Base-by-base conservation (phyloP, 2,797 vertebrate species). In the Cetoscarus ocellatus region DNA sequence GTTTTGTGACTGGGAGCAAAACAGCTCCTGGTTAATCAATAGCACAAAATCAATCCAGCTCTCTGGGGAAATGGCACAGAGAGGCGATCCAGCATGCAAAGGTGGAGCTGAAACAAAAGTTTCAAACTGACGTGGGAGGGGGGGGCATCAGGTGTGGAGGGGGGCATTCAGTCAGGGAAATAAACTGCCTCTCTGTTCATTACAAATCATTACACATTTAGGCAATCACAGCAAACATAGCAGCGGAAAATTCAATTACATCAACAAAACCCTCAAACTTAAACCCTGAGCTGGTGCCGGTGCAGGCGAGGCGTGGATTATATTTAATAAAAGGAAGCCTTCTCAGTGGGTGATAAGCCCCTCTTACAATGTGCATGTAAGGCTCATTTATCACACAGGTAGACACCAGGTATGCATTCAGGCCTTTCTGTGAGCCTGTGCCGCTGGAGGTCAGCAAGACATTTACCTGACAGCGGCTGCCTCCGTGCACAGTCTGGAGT, bases 1-100 rank as follows among this genome's bases (percentile, higher is more conserved):
- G 88, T 86, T 91, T 92, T 90, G 89, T 88, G 88, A 84, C 90
- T 81, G 72, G 70, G 84, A 88, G 88, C 88, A 89, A 92, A 93
- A 88, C 84, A 85, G 82, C 82, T 87, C 73, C 80, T 72, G 83
- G 80, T 90, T 91, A 88, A 92, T 93, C 92, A 87, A 93, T 92
- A 93, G 53, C 83, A 75, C 73, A 80, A 88, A 91, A 92, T 93
- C 91, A 84, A 90, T 93, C 63, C 47, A 14, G 62, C 77, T 80
- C 87, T 80, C 84, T 8, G 61, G 81, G 81, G 89, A 88, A 89
- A 88, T 78, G 84, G 81, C 76, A 88, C 72, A 43, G 65, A 82
- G 63, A 77, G 59, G 76, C 75, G 57, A 53, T 75, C 74, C 70
- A 61, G 77, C 86, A 74, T 62, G 80, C 76, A 81, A 83, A 80